Percentiles rank a stretch among this genome's conserved stretches.
Conservation (phyloP, 2,113 vertebrate species). For the Bubo blakistoni region DNA sequence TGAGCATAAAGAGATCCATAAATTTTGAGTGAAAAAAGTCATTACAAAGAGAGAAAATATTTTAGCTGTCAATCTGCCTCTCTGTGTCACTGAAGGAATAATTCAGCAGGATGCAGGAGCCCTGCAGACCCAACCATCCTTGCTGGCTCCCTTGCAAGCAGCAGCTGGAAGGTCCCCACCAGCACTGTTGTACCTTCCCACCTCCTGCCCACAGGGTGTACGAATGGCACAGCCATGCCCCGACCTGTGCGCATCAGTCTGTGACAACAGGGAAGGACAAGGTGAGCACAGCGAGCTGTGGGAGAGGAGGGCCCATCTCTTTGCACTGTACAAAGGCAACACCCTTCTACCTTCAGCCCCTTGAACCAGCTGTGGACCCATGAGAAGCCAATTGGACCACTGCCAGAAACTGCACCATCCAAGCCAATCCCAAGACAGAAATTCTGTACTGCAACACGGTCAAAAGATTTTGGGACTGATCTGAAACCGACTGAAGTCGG, state of each 20-base stretch:
- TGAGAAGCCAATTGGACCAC: not conserved
- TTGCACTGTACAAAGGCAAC: too few relatives aligned
- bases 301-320: not conserved
- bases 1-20: not conserved
- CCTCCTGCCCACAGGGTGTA: not conserved
- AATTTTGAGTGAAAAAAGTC: not conserved
- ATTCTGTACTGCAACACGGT: not conserved
- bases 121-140: not conserved
- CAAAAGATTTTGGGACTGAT: not conserved
- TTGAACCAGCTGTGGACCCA: accelerated
- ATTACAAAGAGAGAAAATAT: conserved; percentile 33
- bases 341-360: not conserved
- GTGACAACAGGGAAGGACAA: accelerated
- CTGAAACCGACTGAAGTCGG: not conserved
- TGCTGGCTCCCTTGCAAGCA: not conserved
- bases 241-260: accelerated
- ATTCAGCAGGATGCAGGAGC: not conserved
- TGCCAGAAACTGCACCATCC: not conserved
- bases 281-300: not conserved
- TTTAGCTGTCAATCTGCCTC: not conserved
- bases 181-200: not conserved
- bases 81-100: not conserved
- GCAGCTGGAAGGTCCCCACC: not conserved
- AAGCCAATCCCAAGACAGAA: not conserved
- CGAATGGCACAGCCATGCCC: not conserved